These are phyloP conservation scores for Scaptodrosophila latifasciaeformis DNA, from an alignment of 2,888 invertebrate species.

Conservation along the genomic window DNA sequence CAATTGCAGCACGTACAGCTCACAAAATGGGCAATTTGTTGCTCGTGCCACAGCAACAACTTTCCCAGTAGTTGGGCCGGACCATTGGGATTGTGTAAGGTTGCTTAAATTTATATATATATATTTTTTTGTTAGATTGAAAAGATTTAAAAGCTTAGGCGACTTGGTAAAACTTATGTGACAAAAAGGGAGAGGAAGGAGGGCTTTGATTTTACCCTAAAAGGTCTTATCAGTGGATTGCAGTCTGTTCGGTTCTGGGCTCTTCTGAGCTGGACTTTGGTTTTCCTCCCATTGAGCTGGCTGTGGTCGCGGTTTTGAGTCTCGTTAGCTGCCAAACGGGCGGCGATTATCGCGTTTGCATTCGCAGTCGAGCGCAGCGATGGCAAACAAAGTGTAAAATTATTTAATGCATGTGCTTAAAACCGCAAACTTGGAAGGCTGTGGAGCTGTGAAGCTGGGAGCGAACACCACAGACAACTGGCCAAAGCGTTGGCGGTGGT, in stretches of 20 bases:
- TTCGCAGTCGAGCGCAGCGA: conserved; percentile 24
- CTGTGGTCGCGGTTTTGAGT: conserved; percentile 32
- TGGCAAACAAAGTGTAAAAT: conserved; percentile 68
- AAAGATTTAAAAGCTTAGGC: too few species aligned
- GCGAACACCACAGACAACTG: too few species aligned
- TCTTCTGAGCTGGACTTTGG: too few species aligned
- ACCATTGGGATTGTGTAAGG: too few species aligned
- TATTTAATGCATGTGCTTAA: conserved; percentile 65
- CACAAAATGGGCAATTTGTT: conserved; percentile 68
- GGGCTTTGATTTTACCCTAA: too few species aligned
- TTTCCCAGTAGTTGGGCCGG: too few species aligned
- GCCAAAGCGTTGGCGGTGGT: conserved; percentile 1
- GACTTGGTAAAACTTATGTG: too few species aligned
- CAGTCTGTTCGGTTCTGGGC: conserved; percentile 5
- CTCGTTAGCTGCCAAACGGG: conserved; percentile 65
- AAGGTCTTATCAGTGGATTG: conserved; percentile 41
- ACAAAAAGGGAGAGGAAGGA: too few species aligned
- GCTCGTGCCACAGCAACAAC: conserved; percentile 48
- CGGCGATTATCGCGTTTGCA: conserved; percentile 64
- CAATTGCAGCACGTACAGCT: conserved; percentile 60
- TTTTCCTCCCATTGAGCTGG: not conserved
- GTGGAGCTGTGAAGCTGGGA: conserved; percentile 3
- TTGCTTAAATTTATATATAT: too few species aligned
- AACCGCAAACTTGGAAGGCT: conserved; percentile 11
- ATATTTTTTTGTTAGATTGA: too few species aligned